Conservation (phyloP, 1,140 invertebrate species). For the Drosophila ohnishii region DNA sequence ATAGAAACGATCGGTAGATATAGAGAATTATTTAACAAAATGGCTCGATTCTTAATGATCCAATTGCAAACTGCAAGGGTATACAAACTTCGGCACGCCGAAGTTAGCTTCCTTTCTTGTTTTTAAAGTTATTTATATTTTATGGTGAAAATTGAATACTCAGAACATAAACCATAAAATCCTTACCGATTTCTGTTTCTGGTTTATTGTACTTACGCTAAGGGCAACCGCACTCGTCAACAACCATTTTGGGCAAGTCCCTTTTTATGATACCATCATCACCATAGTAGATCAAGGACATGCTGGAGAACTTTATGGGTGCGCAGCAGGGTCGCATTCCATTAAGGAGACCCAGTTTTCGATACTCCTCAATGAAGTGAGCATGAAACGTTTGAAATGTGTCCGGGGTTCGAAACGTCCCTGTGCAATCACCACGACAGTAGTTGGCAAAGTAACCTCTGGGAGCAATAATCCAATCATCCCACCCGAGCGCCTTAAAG, state of each 20-base stretch:
- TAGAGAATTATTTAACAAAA: no score
- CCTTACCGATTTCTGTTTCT: neutral
- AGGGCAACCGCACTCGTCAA: conserved; percentile 97
- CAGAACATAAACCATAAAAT: no score
- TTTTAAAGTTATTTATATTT: no score
- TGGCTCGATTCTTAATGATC: no score
- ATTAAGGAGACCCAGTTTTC: conserved; percentile 89
- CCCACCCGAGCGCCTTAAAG: conserved; percentile 95
- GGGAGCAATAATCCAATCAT: conserved; percentile 97
- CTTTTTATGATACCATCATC: conserved; percentile 96
- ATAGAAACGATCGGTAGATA: no score
- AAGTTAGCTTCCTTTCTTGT: no score
- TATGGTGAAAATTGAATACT: no score
- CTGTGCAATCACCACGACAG: conserved; percentile 93
- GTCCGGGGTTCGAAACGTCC: conserved; percentile 90
- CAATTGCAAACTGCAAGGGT: neutral
- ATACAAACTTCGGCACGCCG: no score
- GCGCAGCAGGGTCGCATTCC: conserved; percentile 95
- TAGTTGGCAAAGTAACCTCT: conserved; percentile 96
- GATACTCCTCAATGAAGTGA: conserved; percentile 94
- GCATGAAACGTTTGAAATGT: conserved; percentile 94
- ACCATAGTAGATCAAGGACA: conserved; percentile 97
- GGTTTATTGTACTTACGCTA: conserved; percentile 83
- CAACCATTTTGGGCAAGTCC: conserved; percentile 97
- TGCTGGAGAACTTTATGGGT: conserved; percentile 95